Base-by-base conservation (phyloP, 2,888 invertebrate species). In the Strigamia transsilvanica region DNA sequence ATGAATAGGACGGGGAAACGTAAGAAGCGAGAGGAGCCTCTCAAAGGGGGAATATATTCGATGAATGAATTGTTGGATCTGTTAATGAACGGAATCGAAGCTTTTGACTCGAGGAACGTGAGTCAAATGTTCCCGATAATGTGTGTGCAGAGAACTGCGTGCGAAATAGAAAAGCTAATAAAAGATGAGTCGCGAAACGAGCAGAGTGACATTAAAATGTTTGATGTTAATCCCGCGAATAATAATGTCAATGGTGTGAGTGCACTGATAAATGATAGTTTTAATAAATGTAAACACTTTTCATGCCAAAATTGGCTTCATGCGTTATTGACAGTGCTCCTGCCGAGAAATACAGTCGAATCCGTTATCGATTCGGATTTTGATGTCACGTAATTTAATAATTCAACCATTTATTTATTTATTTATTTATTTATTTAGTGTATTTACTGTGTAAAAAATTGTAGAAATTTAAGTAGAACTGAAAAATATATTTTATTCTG, bases 31-130 rank as follows among this genome's bases (percentile, higher is more conserved):
- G 73, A 73, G 1, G 21, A 23, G 18, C 46, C n/a, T 3, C 10
- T 66, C n/a, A 18, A 66, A 27, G 80, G 80, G 2, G 80, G 34
- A 4, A n/a, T 81, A 15, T 61, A 81, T 38, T 66, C 81, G 9
- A 27, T 66, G 0, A 34, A 18, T 21, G 81, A 61, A 34, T 7
- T 66, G 56, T 21, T 80, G 23, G 80, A 42, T n/a, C 9, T 41
- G 23, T 34, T 81, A 32, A 56, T 61, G 12, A 21, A 81, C 7
- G n/a, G 12, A 18, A 38, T 81, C 23, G n/a, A 32, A 23, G 73
- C 12, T 73, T 61, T 23, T 61, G 61, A 46, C 6, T 13, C 6
- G 12, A 1, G 6, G 10, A 18, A 18, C 51, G 15, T 13, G 38
- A 51, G 6, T 51, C n/a, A 51, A 23, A 18, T 61, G 5, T 18